Conservation (phyloP, 2,797 vertebrate genomes). For the Ctenopoma kingsleyae region DNA sequence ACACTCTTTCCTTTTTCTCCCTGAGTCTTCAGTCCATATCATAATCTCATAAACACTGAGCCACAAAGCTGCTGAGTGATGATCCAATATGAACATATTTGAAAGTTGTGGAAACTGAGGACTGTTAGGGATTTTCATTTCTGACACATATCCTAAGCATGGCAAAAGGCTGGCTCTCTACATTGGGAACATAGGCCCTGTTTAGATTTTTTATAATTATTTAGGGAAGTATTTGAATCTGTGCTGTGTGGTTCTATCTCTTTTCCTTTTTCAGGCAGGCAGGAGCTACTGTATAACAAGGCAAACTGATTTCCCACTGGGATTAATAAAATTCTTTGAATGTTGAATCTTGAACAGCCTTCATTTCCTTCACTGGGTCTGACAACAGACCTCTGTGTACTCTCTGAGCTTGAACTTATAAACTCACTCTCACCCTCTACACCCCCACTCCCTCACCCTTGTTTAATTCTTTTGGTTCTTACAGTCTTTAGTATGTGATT, state of each 20-base stretch:
- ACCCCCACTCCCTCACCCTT: too few species aligned
- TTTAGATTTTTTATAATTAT: too few species aligned
- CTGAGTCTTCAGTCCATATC: background rate
- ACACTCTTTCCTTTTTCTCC: background rate
- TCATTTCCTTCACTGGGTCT: background rate
- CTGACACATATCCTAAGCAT: conserved; percentile 1
- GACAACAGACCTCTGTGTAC: background rate
- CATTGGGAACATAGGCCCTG: background rate
- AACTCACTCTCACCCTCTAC: background rate
- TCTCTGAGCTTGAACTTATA: background rate
- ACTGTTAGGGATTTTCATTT: background rate
- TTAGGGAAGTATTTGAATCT: too few species aligned
- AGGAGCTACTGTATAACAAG: too few species aligned
- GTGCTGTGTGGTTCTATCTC: too few species aligned
- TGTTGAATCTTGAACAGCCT: background rate
- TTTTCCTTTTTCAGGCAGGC: too few species aligned
- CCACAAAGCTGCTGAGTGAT: background rate
- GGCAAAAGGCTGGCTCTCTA: background rate
- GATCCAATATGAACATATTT: background rate
- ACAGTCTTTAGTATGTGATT: conserved; percentile 14
- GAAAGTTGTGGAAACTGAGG: background rate
- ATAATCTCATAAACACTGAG: background rate
- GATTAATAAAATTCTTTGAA: too few species aligned
- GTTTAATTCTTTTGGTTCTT: background rate
- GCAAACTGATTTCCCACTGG: too few species aligned